A percentile compares a stretch with the other conserved stretches of the same genome.
Evolutionary conservation across 2,113 vertebrate species (phyloP).

Genomic region (Axis porcinus): DNA sequence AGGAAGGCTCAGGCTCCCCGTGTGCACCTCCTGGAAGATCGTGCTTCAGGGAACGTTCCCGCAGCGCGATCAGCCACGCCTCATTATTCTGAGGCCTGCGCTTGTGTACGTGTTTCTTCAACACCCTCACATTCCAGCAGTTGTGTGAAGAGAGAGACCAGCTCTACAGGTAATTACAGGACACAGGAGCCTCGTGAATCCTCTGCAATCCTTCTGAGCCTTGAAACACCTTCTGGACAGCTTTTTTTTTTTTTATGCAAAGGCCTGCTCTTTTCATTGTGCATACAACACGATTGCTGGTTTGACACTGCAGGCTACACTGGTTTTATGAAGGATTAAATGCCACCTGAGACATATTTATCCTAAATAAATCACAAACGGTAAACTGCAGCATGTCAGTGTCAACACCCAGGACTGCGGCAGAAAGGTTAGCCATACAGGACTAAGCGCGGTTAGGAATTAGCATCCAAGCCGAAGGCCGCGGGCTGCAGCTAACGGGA

Average conservation of each 20-base stretch:
- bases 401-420: slow-evolving; percentile 80
- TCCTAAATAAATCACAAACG: slow-evolving; percentile 85
- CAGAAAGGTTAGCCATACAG: slow-evolving; percentile 84
- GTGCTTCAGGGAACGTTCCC: not conserved
- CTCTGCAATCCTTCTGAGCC: slow-evolving; percentile 62
- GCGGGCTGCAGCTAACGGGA: slow-evolving; percentile 71
- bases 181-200: slow-evolving; percentile 51
- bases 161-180: slow-evolving; percentile 73
- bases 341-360: slow-evolving; percentile 87
- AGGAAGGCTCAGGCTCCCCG: not conserved
- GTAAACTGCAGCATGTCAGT: slow-evolving; percentile 84
- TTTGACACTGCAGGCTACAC: slow-evolving; percentile 86
- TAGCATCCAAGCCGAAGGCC: slow-evolving; percentile 77
- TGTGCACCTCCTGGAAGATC: accelerated
- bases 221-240: slow-evolving; percentile 67
- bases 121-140: not conserved
- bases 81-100: not conserved
- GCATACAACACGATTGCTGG: slow-evolving; percentile 83
- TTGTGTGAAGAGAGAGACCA: slow-evolving; percentile 40
- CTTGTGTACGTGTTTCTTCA: not conserved
- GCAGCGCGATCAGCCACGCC: not conserved
- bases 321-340: slow-evolving; percentile 87
- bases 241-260: slow-evolving; percentile 71
- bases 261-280: slow-evolving; percentile 83
- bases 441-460: slow-evolving; percentile 74